Evolutionary conservation across 2,888 invertebrate genomes (phyloP).

Genomic region (Stenurella melanura): DNA sequence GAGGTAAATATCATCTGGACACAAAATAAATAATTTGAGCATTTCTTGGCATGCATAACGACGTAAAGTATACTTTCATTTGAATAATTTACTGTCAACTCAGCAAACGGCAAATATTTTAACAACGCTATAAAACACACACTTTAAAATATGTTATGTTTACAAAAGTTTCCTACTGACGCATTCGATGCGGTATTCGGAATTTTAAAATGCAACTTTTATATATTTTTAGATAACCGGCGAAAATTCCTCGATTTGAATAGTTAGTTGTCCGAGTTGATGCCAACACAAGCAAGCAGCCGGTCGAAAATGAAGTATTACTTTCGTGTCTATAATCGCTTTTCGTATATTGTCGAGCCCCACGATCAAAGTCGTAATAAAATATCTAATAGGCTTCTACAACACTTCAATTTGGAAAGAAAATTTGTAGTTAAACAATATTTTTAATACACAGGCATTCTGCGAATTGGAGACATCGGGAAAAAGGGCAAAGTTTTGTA

Average conservation of each 20-base stretch:
- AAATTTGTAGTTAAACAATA: too few relatives aligned
- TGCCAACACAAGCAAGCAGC: background rate
- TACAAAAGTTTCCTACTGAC: conserved; percentile 28
- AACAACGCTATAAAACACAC: conserved; percentile 24
- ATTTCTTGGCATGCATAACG: conserved; percentile 17
- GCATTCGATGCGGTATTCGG: conserved; percentile 12
- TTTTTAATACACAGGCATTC: too few relatives aligned
- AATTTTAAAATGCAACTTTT: background rate
- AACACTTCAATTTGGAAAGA: too few relatives aligned
- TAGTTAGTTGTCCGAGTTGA: background rate
- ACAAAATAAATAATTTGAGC: conserved; percentile 9
- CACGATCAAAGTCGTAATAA: too few relatives aligned
- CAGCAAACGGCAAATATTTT: conserved; percentile 22
- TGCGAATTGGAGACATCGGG: too few relatives aligned
- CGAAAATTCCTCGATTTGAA: background rate
- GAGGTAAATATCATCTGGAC: background rate
- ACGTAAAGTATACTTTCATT: conserved; percentile 28
- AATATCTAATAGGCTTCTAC: too few relatives aligned
- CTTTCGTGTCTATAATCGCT: background rate
- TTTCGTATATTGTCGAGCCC: too few relatives aligned
- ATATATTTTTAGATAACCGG: background rate
- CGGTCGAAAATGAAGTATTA: background rate
- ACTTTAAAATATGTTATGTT: conserved; percentile 30
- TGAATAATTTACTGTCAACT: conserved; percentile 32
- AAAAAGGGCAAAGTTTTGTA: too few relatives aligned